Evolutionary conservation across 2,888 invertebrate species (phyloP).

Genomic region (Phyllotreta striolata): DNA sequence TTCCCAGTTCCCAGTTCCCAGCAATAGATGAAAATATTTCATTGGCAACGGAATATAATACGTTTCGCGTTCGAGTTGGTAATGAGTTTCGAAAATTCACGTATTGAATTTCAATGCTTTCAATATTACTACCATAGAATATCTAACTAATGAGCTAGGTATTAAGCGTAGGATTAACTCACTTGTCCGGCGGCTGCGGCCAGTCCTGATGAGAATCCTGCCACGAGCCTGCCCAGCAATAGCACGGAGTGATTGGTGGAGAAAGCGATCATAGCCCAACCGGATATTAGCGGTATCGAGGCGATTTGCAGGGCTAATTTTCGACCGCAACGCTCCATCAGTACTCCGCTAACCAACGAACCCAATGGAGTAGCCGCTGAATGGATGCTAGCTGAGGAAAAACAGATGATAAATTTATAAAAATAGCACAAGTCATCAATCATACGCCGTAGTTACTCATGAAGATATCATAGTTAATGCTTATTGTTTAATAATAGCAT

Average conservation of each 20-base stretch:
- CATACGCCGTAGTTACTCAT: too few relatives aligned
- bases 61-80: too few relatives aligned
- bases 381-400: constrained; percentile 82
- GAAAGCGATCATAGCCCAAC: constrained; percentile 73
- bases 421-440: too few relatives aligned
- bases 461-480: too few relatives aligned
- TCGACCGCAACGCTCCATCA: constrained; percentile 76
- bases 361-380: constrained; percentile 81
- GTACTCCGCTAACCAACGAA: constrained; percentile 73
- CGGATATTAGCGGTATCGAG: constrained; percentile 71
- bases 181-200: constrained; percentile 80
- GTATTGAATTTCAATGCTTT: too few relatives aligned
- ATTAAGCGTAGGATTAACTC: constrained; percentile 36
- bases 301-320: constrained; percentile 71
- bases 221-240: constrained; percentile 72
- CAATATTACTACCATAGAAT: too few relatives aligned
- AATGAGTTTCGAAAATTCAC: background rate
- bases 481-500: too few relatives aligned
- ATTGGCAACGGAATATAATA: too few relatives aligned
- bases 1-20: too few relatives aligned
- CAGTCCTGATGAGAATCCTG: constrained; percentile 77
- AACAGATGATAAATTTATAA: background rate
- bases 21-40: too few relatives aligned
- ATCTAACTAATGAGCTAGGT: too few relatives aligned
- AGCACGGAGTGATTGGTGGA: constrained; percentile 65